Evolutionary conservation across 2,888 invertebrate species (phyloP).

Genomic region (Scrobipalpa atriplicella): DNA sequence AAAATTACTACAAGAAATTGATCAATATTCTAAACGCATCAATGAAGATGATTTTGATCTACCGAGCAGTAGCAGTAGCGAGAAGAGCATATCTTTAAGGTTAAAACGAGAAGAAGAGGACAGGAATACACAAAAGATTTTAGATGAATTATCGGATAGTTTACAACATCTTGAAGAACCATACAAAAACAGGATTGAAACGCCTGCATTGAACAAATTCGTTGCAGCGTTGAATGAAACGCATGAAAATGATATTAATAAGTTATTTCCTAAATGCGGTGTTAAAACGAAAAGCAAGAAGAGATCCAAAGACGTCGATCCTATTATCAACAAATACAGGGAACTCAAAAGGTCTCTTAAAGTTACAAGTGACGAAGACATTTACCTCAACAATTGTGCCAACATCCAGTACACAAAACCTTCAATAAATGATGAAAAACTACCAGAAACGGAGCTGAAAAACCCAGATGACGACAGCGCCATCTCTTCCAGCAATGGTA

Average conservation of each 20-base stretch:
- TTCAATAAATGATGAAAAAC: constrained; percentile 59
- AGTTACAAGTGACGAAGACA: constrained; percentile 73
- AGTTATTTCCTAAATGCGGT: constrained; percentile 75
- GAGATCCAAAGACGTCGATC: constrained; percentile 75
- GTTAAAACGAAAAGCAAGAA: constrained; percentile 79
- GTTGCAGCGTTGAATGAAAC: constrained; percentile 80
- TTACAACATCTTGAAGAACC: constrained; percentile 84
- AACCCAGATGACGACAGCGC: constrained; percentile 79
- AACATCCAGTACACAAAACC: constrained; percentile 71
- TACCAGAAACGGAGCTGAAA: constrained; percentile 66
- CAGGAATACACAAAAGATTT: constrained; percentile 74
- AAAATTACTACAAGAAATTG: constrained; percentile 90
- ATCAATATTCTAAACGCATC: constrained; percentile 82
- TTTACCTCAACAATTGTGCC: constrained; percentile 75
- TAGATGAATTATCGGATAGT: constrained; percentile 76
- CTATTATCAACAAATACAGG: constrained; percentile 76
- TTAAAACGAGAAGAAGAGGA: constrained; percentile 77
- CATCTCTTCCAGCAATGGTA: constrained; percentile 75
- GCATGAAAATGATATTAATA: constrained; percentile 73
- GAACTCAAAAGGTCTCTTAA: constrained; percentile 75
- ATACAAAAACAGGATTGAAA: constrained; percentile 76
- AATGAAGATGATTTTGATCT: constrained; percentile 80
- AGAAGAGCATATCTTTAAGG: constrained; percentile 78
- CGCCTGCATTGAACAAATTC: constrained; percentile 58
- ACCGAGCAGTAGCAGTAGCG: constrained; percentile 77